Percentiles rank a stretch among this genome's conserved stretches.
Conservation (phyloP, 2,888 invertebrate species). For the Stramonita haemastoma region DNA sequence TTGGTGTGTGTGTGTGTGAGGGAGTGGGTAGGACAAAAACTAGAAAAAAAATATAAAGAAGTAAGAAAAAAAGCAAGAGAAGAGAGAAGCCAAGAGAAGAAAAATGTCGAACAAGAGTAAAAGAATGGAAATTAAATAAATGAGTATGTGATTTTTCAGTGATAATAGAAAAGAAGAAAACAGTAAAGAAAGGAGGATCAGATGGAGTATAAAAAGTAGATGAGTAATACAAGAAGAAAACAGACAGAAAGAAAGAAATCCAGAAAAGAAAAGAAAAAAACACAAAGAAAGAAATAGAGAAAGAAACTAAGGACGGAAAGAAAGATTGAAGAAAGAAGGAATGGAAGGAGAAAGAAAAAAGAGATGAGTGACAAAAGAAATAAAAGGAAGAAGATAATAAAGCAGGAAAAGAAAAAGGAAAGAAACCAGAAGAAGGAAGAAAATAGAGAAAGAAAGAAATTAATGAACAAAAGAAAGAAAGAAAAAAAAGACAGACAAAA, state of each 20-base stretch:
- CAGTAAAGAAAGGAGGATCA: background rate
- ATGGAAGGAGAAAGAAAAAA: no score
- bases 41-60: background rate
- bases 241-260: no score
- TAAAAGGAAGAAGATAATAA: background rate
- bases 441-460: background rate
- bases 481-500: no score
- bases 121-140: background rate
- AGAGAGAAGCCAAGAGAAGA: background rate
- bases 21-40: background rate
- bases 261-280: no score
- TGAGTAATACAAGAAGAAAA: background rate
- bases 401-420: background rate
- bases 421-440: no score
- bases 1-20: no score
- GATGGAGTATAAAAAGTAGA: background rate
- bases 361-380: no score
- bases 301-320: no score
- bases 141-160: background rate
- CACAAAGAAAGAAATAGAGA: no score
- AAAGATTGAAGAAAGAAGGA: no score
- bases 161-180: background rate
- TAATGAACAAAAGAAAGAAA: no score
- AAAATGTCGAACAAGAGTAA: background rate
- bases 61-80: background rate